Conservation (phyloP, 2,888 invertebrate genomes). For the Platerodrilus igneus region DNA sequence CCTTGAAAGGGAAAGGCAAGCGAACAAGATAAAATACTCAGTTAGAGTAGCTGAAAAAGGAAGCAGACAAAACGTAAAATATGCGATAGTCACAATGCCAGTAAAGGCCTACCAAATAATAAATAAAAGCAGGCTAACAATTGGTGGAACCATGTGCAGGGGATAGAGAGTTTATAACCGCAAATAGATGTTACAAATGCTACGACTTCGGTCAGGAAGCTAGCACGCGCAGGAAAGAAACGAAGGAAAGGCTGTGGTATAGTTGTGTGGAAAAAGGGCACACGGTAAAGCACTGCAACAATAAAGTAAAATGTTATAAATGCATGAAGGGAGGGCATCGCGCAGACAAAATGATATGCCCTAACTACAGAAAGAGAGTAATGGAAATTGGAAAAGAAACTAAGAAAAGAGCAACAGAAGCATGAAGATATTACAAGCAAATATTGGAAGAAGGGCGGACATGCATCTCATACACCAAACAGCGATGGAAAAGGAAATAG, state of each 20-base stretch:
- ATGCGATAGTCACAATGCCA: neutral
- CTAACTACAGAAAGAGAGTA: slow-evolving; percentile 1
- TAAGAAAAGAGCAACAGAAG: too few relatives aligned
- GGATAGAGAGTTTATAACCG: too few relatives aligned
- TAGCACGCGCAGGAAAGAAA: neutral
- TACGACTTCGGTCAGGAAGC: slow-evolving; percentile 3
- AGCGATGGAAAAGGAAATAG: neutral
- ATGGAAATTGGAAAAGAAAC: neutral
- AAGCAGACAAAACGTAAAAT: neutral
- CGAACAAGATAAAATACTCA: neutral
- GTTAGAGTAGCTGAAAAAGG: neutral
- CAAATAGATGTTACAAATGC: slow-evolving; percentile 4
- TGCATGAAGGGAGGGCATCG: neutral
- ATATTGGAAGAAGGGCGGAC: slow-evolving; percentile 1
- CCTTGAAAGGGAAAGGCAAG: neutral
- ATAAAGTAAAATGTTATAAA: slow-evolving; percentile 1
- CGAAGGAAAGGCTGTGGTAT: neutral
- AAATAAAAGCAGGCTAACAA: neutral
- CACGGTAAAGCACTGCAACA: neutral
- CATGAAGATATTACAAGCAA: slow-evolving; percentile 5
- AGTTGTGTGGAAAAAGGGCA: neutral
- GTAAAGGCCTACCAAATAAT: slow-evolving; percentile 1
- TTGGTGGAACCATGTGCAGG: slow-evolving; percentile 1
- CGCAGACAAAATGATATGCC: slow-evolving; percentile 1
- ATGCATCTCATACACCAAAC: slow-evolving; percentile 2